These are phyloP conservation scores for Pteromalus puparum DNA, from an alignment of 1,140 invertebrate species.

Conservation along the genomic window DNA sequence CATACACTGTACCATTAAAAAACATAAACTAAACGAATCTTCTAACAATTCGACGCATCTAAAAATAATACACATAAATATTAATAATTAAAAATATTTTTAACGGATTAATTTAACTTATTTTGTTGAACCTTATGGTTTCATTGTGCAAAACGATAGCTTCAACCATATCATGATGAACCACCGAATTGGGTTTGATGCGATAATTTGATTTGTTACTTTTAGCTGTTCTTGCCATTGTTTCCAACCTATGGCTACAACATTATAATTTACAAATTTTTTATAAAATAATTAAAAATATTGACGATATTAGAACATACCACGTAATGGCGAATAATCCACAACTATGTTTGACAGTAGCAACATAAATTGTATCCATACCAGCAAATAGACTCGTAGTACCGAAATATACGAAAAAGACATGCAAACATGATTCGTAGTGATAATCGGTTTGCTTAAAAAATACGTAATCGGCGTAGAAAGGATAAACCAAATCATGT, in stretches of 20 bases:
- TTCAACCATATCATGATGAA: too few relatives aligned
- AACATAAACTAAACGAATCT: background rate
- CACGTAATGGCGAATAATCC: background rate
- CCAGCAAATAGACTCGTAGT: background rate
- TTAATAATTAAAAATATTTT: background rate
- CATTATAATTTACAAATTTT: too few relatives aligned
- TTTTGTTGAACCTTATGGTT: background rate
- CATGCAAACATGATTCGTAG: background rate
- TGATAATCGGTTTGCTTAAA: background rate
- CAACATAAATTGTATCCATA: background rate
- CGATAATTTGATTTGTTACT: too few relatives aligned
- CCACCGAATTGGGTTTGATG: too few relatives aligned
- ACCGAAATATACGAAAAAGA: background rate
- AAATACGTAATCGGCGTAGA: background rate
- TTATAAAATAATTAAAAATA: background rate
- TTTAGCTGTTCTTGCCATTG: too few relatives aligned
- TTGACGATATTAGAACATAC: background rate
- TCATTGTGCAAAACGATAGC: background rate
- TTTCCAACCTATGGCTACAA: too few relatives aligned
- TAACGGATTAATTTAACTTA: background rate
- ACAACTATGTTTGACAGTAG: background rate
- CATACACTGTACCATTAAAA: background rate
- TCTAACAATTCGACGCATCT: background rate
- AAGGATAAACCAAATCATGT: background rate
- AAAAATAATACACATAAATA: too few relatives aligned